Conservation (phyloP, 1,140 invertebrate genomes). For the Nymphalis io region DNA sequence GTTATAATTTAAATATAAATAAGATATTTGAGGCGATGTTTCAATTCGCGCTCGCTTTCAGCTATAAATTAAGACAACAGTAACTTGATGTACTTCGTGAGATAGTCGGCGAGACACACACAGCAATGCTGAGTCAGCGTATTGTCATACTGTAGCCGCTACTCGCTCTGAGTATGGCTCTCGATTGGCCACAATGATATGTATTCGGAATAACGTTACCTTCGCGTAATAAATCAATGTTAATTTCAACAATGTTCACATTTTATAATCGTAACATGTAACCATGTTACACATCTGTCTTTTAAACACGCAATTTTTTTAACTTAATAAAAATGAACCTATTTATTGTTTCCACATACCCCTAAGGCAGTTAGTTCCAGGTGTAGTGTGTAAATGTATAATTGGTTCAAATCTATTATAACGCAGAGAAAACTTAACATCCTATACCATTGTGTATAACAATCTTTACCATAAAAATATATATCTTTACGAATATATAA, state of each 20-base stretch:
- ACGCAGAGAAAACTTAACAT: too few species aligned
- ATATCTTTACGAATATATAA: too few species aligned
- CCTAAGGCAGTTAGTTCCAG: too few species aligned
- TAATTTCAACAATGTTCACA: neutral
- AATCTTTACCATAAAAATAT: too few species aligned
- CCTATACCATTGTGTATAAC: too few species aligned
- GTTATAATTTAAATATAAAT: too few species aligned
- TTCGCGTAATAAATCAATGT: slow-evolving; percentile 8
- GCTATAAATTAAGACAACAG: slow-evolving; percentile 8
- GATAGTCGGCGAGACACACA: slow-evolving; percentile 56
- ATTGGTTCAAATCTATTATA: too few species aligned
- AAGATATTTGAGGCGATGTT: too few species aligned
- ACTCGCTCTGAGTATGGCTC: slow-evolving; percentile 25
- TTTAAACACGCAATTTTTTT: neutral
- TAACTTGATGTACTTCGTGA: slow-evolving; percentile 43
- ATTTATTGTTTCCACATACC: too few species aligned
- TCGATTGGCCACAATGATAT: slow-evolving; percentile 11
- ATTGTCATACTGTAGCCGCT: slow-evolving; percentile 38
- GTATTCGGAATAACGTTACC: neutral
- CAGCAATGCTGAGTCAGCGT: slow-evolving; percentile 62
- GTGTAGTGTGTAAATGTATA: too few species aligned
- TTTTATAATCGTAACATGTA: neutral
- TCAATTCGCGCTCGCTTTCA: neutral
- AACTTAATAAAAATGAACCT: too few species aligned
- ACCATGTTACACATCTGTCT: neutral